These are phyloP conservation scores for Baryphthengus martii DNA, from an alignment of 2,113 vertebrate genomes.

Conservation along the genomic window DNA sequence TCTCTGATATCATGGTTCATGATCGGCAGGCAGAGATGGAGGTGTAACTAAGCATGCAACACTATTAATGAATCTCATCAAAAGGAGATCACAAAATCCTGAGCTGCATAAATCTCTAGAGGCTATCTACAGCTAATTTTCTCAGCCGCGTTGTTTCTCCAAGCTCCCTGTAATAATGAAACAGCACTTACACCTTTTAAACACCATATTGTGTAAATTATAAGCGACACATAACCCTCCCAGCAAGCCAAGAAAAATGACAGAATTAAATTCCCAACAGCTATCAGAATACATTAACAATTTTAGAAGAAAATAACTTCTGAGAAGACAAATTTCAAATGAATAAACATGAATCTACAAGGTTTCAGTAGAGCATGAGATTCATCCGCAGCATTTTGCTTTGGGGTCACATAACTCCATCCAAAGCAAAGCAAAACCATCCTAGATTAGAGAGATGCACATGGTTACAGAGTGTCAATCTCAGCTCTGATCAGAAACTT, in stretches of 20 bases:
- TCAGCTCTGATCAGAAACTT: slow-evolving; percentile 6
- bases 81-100: slow-evolving; percentile 23
- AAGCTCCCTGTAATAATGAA: slow-evolving; percentile 21
- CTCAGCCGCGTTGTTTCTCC: neutral
- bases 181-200: slow-evolving; percentile 35
- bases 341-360: slow-evolving; percentile 2
- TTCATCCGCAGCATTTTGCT: neutral
- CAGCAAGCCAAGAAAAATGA: slow-evolving; percentile 4
- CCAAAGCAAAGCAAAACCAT: neutral
- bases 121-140: slow-evolving; percentile 12
- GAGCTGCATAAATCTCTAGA: neutral
- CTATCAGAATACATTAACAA: slow-evolving; percentile 10
- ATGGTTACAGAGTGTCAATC: neutral
- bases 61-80: slow-evolving; percentile 1
- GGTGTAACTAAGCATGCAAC: neutral
- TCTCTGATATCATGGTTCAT: neutral
- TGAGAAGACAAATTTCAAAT: slow-evolving; percentile 14
- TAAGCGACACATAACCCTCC: slow-evolving; percentile 9
- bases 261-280: slow-evolving; percentile 17
- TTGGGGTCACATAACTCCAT: neutral
- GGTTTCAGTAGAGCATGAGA: neutral
- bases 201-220: slow-evolving; percentile 6
- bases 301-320: neutral
- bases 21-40: neutral
- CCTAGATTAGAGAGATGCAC: neutral